These are phyloP conservation scores for Varanus salvator DNA, from an alignment of 2,113 vertebrate species.

Conservation along the genomic window DNA sequence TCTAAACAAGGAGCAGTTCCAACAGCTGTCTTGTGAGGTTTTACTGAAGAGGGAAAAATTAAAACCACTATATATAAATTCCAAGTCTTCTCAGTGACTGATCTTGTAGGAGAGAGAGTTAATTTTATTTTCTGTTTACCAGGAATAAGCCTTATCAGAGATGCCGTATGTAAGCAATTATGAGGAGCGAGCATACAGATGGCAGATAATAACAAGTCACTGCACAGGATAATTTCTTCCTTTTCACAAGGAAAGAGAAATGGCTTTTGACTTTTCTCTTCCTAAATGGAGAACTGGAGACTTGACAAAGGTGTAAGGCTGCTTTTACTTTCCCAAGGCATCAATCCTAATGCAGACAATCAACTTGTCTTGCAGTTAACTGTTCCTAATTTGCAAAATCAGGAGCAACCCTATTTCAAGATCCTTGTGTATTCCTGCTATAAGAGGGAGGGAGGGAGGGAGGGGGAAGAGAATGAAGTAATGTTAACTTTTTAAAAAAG, in stretches of 20 bases:
- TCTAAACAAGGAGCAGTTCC: constrained; percentile 72
- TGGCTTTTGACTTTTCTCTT: constrained; percentile 70
- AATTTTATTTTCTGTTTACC: constrained; percentile 83
- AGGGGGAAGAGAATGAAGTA: neutral
- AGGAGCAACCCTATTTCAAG: constrained; percentile 13
- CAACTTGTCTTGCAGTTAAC: constrained; percentile 52
- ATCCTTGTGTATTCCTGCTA: no score
- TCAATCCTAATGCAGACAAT: constrained; percentile 61
- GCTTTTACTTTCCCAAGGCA: constrained; percentile 58
- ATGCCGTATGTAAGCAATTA: constrained; percentile 76
- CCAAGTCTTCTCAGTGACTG: constrained; percentile 67
- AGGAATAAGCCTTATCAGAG: constrained; percentile 77
- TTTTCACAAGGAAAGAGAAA: constrained; percentile 76
- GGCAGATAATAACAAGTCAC: constrained; percentile 73
- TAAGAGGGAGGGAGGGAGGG: no score
- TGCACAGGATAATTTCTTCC: constrained; percentile 73
- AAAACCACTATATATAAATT: constrained; percentile 76
- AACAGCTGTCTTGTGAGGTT: constrained; percentile 78
- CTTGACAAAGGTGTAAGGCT: constrained; percentile 55
- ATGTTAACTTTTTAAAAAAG: neutral
- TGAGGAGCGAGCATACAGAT: constrained; percentile 75
- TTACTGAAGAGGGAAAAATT: constrained; percentile 76
- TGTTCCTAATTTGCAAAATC: constrained; percentile 46
- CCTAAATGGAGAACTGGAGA: constrained; percentile 60
- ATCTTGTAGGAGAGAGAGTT: constrained; percentile 74